These are phyloP conservation scores for Machaerirhynchus nigripectus DNA, from an alignment of 2,113 vertebrate genomes.

Conservation along the genomic window DNA sequence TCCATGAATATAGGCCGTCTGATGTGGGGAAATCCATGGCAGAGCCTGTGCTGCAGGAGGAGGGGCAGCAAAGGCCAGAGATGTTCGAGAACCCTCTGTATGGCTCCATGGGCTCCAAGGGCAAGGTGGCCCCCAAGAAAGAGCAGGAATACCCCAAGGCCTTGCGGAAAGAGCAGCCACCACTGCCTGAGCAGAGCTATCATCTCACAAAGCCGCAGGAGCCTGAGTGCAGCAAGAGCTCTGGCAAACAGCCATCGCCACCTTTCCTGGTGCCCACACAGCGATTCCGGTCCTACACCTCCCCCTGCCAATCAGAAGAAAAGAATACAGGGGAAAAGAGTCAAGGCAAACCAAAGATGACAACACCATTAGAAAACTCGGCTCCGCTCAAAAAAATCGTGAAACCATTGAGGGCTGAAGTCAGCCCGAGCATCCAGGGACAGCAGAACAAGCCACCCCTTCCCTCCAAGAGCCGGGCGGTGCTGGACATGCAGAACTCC, in stretches of 20 bases:
- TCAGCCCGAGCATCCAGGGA: conserved; percentile 6
- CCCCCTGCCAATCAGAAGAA: conserved; percentile 70
- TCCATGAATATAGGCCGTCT: conserved; percentile 1
- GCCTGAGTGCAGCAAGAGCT: conserved; percentile 60
- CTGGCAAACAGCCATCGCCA: conserved; percentile 38
- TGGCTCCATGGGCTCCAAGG: conserved; percentile 73
- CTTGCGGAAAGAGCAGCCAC: conserved; percentile 71
- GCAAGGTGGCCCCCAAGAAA: conserved; percentile 63
- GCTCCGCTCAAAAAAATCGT: conserved; percentile 76
- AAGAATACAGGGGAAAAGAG: conserved; percentile 51
- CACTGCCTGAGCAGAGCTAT: conserved; percentile 65
- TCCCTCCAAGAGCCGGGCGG: conserved; percentile 80
- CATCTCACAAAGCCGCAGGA: conserved; percentile 75
- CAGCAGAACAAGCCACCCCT: conserved; percentile 77
- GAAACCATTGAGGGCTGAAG: conserved; percentile 83
- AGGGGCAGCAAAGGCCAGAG: conserved; percentile 71
- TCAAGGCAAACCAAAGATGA: conserved; percentile 69
- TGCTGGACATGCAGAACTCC: conserved; percentile 75
- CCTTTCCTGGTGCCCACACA: conserved; percentile 75
- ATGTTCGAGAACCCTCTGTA: conserved; percentile 98
- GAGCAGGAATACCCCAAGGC: conserved; percentile 75
- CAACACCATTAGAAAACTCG: background rate
- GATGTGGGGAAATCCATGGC: conserved; percentile 45
- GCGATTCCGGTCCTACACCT: conserved; percentile 86
- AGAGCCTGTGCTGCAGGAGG: conserved; percentile 63